Evolutionary conservation across 1,140 invertebrate species (phyloP).

Genomic region (Heliothis subflexa): DNA sequence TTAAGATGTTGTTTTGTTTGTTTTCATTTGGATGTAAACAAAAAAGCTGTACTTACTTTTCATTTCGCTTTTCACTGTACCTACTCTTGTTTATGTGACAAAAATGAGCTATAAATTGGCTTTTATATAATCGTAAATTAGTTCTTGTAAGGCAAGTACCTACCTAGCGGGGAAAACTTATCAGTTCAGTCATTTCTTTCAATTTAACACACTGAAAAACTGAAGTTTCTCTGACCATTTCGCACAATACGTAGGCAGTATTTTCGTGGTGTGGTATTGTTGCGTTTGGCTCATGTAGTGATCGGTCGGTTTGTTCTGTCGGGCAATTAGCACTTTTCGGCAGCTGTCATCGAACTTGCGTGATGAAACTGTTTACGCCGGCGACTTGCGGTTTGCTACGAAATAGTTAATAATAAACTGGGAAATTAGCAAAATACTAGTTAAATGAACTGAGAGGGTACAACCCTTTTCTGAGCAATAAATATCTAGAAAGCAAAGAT

Average conservation of each 20-base stretch:
- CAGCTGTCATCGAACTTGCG: constrained; percentile 71
- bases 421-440: too few species aligned
- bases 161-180: neutral
- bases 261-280: neutral
- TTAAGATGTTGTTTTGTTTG: constrained; percentile 58
- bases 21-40: constrained; percentile 40
- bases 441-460: too few species aligned
- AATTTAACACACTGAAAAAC: neutral
- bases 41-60: constrained; percentile 39
- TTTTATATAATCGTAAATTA: constrained; percentile 38
- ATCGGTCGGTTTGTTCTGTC: constrained; percentile 32
- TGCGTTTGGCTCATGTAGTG: constrained; percentile 12
- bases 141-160: neutral
- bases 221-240: neutral
- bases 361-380: constrained; percentile 52
- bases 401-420: constrained; percentile 4
- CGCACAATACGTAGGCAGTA: neutral
- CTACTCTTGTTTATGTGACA: constrained; percentile 53
- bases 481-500: too few species aligned
- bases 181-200: neutral
- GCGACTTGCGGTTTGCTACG: constrained; percentile 4
- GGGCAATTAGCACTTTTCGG: constrained; percentile 79
- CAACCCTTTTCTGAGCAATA: too few species aligned
- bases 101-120: constrained; percentile 28
- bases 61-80: constrained; percentile 39